A percentile compares a stretch with the other conserved stretches of the same genome.
phyloP scores from a whole-genome alignment of 1,140 invertebrate genomes.

The Drosophila persimilis region DNA sequence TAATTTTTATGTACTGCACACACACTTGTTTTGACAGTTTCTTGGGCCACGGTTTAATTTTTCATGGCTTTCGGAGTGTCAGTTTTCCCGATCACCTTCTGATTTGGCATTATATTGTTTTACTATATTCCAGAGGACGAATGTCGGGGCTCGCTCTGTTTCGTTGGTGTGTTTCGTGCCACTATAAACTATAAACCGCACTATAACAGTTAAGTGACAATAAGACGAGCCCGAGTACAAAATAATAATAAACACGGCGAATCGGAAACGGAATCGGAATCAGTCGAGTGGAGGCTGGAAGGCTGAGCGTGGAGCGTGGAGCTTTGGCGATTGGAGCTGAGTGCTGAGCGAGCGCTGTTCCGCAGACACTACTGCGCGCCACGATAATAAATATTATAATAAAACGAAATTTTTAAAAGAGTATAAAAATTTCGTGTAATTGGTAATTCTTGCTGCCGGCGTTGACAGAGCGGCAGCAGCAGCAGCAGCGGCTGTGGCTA shows the following conservation, averaged over 20 bases:
- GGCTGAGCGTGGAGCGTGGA: slow-evolving; percentile 26
- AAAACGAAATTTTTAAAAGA: slow-evolving; percentile 83
- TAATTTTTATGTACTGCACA: slow-evolving; percentile 73
- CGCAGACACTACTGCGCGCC: slow-evolving; percentile 83
- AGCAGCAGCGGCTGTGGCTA: slow-evolving; percentile 30
- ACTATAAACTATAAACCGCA: slow-evolving; percentile 37
- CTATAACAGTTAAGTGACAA: slow-evolving; percentile 81
- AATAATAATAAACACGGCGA: slow-evolving; percentile 67
- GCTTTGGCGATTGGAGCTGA: slow-evolving; percentile 34
- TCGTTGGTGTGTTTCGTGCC: slow-evolving; percentile 35
- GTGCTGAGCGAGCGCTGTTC: slow-evolving; percentile 65
- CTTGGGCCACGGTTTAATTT: slow-evolving; percentile 8
- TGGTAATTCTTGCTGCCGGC: slow-evolving; percentile 82
- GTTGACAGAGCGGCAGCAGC: slow-evolving; percentile 54
- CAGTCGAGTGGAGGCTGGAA: slow-evolving; percentile 39
- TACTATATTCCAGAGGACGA: slow-evolving; percentile 21
- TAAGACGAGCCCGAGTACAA: slow-evolving; percentile 64
- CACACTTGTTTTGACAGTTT: slow-evolving; percentile 50
- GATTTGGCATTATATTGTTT: slow-evolving; percentile 18
- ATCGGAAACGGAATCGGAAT: slow-evolving; percentile 47
- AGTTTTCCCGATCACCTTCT: slow-evolving; percentile 33
- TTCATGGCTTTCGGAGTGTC: slow-evolving; percentile 15
- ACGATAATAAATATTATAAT: slow-evolving; percentile 83
- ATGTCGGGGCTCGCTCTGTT: not conserved
- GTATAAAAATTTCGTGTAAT: slow-evolving; percentile 83